Base-by-base conservation (phyloP, 2,888 invertebrate genomes). In the Ectobius pallidus region DNA sequence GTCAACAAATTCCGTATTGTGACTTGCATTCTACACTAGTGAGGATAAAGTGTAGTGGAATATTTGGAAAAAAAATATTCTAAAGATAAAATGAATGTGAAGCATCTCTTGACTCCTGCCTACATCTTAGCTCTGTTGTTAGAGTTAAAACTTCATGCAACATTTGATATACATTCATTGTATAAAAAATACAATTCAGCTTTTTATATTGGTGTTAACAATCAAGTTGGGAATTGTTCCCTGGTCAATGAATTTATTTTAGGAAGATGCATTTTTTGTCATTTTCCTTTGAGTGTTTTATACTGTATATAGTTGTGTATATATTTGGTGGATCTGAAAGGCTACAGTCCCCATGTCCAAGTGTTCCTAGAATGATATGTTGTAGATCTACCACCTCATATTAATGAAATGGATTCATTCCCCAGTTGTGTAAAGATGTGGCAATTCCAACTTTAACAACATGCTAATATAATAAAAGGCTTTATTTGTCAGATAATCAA, bases 281-380 rank as follows among this genome's bases (percentile, higher is more conserved):
- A 61, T 67, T 73, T 75, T 74, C 70, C 68, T 76, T 76, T 75
- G 69, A 75, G 63, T 74, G 72, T 74, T 76, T 76, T 76, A 72
- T 75, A 75, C 75, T 76, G 76, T 76, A 75, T 58, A 76, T 76
- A 75, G 74, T 63, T 75, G 46, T 72, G 70, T 75, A 73, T 72
- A 69, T 69, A 69, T 42, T n/a, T 27, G 65, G 25, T 46, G 46
- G 65, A 46, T 27, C 46, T 65, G 65, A 11, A 65, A 16, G 27
- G 65, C 65, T 30, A 1, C 65, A 46, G 65, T 65, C 18, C 65
- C 46, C 65, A 44, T 65, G 44, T 46, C 65, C 46, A 46, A 46
- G 46, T 65, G 65, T 65, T 65, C 65, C 65, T 65, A 63, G 42
- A 63, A 42, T 42, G 63, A 22, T 25, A 9, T 42, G 42, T 63